A percentile compares a stretch with the other conserved stretches of the same genome.
These are phyloP conservation scores for Dipus sagitta DNA, from an alignment of 2,797 vertebrate genomes.

Conservation along the genomic window DNA sequence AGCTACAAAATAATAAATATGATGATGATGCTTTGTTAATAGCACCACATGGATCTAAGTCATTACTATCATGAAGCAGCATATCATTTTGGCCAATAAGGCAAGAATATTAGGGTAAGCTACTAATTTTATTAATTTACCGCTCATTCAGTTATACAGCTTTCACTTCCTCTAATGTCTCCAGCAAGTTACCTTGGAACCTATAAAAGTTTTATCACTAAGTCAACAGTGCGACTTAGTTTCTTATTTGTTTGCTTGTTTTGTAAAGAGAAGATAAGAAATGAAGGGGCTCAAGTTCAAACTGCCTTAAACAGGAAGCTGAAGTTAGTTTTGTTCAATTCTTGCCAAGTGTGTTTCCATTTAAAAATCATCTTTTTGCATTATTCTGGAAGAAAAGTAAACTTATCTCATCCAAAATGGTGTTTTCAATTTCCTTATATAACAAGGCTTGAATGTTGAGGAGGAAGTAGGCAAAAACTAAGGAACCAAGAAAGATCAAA, in stretches of 20 bases:
- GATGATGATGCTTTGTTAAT: neutral
- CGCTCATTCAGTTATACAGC: conserved; percentile 4
- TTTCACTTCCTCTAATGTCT: neutral
- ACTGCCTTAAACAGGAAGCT: conserved; percentile 47
- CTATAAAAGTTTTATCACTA: conserved; percentile 25
- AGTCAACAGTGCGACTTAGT: conserved; percentile 42
- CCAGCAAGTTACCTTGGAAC: conserved; percentile 24
- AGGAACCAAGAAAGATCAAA: conserved; percentile 89
- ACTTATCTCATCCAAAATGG: conserved; percentile 86
- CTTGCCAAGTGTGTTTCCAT: conserved; percentile 75
- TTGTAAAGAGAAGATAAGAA: conserved; percentile 52
- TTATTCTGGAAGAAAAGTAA: conserved; percentile 72
- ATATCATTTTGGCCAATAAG: neutral
- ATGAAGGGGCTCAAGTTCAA: conserved; percentile 29
- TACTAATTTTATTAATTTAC: conserved; percentile 24
- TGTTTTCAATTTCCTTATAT: conserved; percentile 93
- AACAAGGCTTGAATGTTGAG: conserved; percentile 87
- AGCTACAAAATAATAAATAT: conserved; percentile 33
- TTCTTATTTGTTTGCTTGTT: neutral
- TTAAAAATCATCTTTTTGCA: conserved; percentile 84
- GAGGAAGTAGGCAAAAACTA: conserved; percentile 89
- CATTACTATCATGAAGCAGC: neutral
- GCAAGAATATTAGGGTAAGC: neutral
- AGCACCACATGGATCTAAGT: neutral
- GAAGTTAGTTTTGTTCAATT: conserved; percentile 36